These are phyloP conservation scores for Chaitophorus viminalis DNA, from an alignment of 2,888 invertebrate species.

Conservation along the genomic window DNA sequence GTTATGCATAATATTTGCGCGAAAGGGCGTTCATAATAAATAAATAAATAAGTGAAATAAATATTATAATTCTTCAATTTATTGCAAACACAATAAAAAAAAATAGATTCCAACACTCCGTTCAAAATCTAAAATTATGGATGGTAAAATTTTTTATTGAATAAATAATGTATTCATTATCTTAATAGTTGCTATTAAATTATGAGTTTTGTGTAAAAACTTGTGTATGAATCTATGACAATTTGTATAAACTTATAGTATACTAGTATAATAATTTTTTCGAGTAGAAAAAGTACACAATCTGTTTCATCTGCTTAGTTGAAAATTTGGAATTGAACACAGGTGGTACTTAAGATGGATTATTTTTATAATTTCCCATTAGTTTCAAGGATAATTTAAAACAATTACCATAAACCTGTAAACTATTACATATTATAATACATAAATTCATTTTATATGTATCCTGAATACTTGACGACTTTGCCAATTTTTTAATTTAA, in stretches of 20 bases:
- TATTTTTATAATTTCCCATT: neutral
- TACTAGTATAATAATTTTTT: neutral
- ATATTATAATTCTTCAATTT: neutral
- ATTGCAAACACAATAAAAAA: neutral
- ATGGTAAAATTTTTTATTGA: neutral
- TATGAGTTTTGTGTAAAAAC: neutral
- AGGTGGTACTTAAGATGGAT: neutral
- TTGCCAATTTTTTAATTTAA: neutral
- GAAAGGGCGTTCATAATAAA: no score
- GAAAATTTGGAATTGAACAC: neutral
- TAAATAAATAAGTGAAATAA: no score
- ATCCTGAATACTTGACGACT: neutral
- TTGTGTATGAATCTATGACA: neutral
- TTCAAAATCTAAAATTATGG: no score
- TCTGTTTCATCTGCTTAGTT: neutral
- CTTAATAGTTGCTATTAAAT: neutral
- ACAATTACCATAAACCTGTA: neutral
- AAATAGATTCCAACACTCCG: no score
- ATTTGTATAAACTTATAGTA: neutral
- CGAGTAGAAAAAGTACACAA: neutral
- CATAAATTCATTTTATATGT: no score
- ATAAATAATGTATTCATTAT: neutral
- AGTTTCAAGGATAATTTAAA: no score
- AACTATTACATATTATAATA: no score
- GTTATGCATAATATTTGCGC: no score